A percentile compares a stretch with the other conserved stretches of the same genome.
phyloP scores from a whole-genome alignment of 2,797 vertebrate species.

The Coregonus ussuriensis region DNA sequence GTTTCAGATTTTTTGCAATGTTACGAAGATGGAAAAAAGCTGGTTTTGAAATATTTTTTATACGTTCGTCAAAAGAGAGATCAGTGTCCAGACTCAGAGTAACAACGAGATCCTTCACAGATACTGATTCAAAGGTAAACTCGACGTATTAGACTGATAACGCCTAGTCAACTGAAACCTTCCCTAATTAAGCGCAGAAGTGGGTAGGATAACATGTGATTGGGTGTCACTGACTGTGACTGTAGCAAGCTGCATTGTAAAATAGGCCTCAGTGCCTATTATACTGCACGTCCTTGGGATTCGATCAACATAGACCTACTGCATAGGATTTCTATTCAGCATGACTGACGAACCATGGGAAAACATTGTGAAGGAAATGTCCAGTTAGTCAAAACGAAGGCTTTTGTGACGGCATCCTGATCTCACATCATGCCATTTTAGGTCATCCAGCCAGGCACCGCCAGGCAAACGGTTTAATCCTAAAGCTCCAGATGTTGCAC shows the following conservation, averaged over 20 bases:
- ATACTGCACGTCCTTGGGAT: not conserved
- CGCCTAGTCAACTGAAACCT: too few species aligned
- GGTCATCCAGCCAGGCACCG: not conserved
- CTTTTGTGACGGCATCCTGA: constrained; percentile 13
- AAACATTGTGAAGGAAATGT: not conserved
- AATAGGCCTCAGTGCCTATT: too few species aligned
- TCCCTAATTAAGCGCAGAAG: too few species aligned
- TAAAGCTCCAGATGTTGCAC: not conserved
- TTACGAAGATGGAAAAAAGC: too few species aligned
- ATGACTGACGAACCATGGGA: not conserved
- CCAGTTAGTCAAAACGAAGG: constrained; percentile 3
- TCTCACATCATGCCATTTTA: not conserved
- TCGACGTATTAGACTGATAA: too few species aligned
- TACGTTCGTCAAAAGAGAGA: too few species aligned
- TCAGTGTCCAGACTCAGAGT: too few species aligned
- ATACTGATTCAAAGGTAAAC: too few species aligned
- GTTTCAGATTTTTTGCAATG: too few species aligned
- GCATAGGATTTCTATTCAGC: not conserved
- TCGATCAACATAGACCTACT: not conserved
- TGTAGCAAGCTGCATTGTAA: not conserved
- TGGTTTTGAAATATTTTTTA: too few species aligned
- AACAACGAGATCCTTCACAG: too few species aligned
- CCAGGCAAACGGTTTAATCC: not conserved
- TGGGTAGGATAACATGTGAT: too few species aligned
- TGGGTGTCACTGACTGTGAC: not conserved